Conservation (phyloP, 1,140 invertebrate genomes). For the Ruditapes philippinarum region DNA sequence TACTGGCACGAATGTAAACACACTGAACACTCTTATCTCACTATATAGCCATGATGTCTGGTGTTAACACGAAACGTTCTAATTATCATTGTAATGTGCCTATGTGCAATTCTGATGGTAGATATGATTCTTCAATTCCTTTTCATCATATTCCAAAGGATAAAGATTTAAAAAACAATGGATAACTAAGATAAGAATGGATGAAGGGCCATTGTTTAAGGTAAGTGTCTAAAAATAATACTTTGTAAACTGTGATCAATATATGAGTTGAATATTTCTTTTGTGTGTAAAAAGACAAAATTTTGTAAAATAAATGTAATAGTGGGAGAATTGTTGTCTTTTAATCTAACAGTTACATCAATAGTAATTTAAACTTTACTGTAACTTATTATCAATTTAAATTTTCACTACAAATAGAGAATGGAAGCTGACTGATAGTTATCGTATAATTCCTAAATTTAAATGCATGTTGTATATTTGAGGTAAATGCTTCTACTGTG, state of each 20-base stretch:
- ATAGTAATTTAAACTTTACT: too few relatives aligned
- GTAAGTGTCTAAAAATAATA: too few relatives aligned
- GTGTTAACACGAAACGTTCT: background rate
- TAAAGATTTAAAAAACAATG: too few relatives aligned
- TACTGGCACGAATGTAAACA: too few relatives aligned
- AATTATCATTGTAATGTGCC: too few relatives aligned
- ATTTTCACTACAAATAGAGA: background rate
- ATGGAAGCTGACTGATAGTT: background rate
- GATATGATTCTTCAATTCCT: constrained; percentile 11
- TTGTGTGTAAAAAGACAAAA: background rate
- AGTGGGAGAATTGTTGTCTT: too few relatives aligned
- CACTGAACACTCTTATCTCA: too few relatives aligned
- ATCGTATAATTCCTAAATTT: background rate
- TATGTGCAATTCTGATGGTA: constrained; percentile 16
- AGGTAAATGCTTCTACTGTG: too few relatives aligned
- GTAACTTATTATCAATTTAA: background rate
- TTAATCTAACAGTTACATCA: background rate
- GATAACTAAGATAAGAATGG: constrained; percentile 32
- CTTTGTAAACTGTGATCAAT: too few relatives aligned
- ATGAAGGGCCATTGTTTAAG: too few relatives aligned
- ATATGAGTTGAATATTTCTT: background rate
- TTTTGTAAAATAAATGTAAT: background rate
- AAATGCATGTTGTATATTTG: too few relatives aligned
- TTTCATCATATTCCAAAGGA: constrained; percentile 36
- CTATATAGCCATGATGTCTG: background rate